phyloP scores from a whole-genome alignment of 2,113 vertebrate species.

The Aptenodytes patagonicus region DNA sequence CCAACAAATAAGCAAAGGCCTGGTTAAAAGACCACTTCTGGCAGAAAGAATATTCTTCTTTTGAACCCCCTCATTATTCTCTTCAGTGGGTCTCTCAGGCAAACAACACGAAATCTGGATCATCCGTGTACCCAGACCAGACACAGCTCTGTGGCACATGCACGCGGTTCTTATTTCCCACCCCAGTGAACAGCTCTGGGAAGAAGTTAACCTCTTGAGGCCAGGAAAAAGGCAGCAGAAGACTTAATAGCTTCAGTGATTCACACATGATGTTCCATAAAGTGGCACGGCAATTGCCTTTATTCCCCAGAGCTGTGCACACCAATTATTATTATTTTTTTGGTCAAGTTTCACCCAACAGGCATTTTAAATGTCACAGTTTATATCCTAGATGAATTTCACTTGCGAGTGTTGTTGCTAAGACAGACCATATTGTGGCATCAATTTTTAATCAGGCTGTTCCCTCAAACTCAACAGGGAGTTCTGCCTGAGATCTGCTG shows the following conservation, averaged over 20 bases:
- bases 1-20: conserved; percentile 33
- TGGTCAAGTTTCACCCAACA: neutral
- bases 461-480: conserved; percentile 43
- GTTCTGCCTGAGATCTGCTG: conserved; percentile 5
- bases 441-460: conserved; percentile 59
- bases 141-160: neutral
- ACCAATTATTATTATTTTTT: neutral
- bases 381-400: conserved; percentile 37
- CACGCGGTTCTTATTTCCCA: neutral
- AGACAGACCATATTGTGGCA: conserved; percentile 53
- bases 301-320: neutral
- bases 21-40: conserved; percentile 25
- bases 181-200: neutral
- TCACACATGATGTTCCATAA: neutral
- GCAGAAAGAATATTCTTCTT: neutral
- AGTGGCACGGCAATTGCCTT: neutral
- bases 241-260: neutral
- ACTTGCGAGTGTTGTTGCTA: conserved; percentile 29
- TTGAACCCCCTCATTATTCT: conserved; percentile 19
- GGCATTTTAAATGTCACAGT: neutral
- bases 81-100: neutral
- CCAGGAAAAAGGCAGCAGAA: conserved; percentile 7
- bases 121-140: neutral
- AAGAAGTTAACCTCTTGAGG: conserved; percentile 44
- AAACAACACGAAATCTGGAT: neutral